Conservation (phyloP, 2,888 invertebrate genomes). For the Panorpa germanica region DNA sequence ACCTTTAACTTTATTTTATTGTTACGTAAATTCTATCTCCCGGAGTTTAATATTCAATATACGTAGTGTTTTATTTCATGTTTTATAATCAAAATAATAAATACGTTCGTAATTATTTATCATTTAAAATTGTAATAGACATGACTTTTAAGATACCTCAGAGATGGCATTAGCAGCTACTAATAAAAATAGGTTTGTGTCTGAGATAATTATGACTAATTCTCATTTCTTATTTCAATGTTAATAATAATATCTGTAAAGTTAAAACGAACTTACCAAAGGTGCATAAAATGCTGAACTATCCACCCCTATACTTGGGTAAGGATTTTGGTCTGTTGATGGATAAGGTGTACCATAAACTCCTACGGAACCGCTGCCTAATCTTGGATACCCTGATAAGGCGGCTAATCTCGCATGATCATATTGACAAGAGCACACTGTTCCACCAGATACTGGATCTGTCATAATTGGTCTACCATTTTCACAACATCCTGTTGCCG, state of each 20-base stretch:
- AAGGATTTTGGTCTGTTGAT: constrained; percentile 80
- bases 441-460: constrained; percentile 82
- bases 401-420: constrained; percentile 76
- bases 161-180: too few species aligned
- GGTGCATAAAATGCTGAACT: constrained; percentile 92
- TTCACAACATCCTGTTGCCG: constrained; percentile 54
- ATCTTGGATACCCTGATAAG: constrained; percentile 61
- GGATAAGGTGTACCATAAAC: constrained; percentile 79
- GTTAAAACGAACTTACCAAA: constrained; percentile 51
- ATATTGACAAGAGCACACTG: constrained; percentile 88
- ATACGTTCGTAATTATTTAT: too few species aligned
- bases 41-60: too few species aligned
- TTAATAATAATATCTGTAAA: constrained; percentile 20
- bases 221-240: too few species aligned
- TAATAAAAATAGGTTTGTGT: too few species aligned
- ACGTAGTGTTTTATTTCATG: too few species aligned
- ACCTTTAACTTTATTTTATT: too few species aligned
- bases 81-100: too few species aligned
- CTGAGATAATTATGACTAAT: too few species aligned
- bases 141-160: too few species aligned
- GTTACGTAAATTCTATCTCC: too few species aligned
- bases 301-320: constrained; percentile 82
- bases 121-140: too few species aligned
- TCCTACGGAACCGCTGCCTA: constrained; percentile 56
- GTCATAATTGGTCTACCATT: constrained; percentile 82